Evolutionary conservation across 1,140 invertebrate species (phyloP).

Genomic region (Oncopeltus fasciatus): DNA sequence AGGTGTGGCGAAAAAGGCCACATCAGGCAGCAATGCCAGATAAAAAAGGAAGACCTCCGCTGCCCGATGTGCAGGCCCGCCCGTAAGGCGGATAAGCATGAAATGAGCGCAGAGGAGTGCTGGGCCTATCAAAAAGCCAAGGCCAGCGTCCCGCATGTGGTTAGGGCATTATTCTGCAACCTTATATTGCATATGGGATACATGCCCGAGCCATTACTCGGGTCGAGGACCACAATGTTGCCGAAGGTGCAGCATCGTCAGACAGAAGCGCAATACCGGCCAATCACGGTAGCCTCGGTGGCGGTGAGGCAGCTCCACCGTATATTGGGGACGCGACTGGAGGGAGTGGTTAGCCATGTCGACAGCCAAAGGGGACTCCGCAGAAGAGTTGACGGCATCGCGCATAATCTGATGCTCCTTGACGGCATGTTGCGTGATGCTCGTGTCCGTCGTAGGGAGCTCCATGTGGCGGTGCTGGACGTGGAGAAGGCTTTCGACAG

Average conservation of each 20-base stretch:
- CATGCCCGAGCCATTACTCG: not conserved
- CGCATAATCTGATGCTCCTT: not conserved
- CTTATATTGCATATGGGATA: not conserved
- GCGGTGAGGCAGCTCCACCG: not conserved
- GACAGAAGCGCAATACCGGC: not conserved
- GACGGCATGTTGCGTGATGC: not conserved
- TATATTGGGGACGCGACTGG: not conserved
- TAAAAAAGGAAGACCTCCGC: not conserved
- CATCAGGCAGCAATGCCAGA: not conserved
- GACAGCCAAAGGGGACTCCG: not conserved
- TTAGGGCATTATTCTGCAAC: not conserved
- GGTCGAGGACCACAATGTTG: not conserved
- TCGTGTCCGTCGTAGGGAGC: not conserved
- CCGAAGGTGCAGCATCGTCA: not conserved
- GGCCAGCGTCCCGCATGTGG: not conserved
- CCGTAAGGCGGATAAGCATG: too few relatives aligned
- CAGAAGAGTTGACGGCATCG: not conserved
- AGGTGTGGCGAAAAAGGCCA: not conserved
- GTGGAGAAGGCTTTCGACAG: not conserved
- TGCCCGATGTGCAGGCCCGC: not conserved
- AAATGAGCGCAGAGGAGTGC: not conserved
- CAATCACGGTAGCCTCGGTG: not conserved
- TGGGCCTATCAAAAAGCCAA: not conserved
- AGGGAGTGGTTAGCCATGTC: not conserved
- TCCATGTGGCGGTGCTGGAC: not conserved